Evolutionary conservation across 1,140 invertebrate genomes (phyloP).

Genomic region (Heliconius congener): DNA sequence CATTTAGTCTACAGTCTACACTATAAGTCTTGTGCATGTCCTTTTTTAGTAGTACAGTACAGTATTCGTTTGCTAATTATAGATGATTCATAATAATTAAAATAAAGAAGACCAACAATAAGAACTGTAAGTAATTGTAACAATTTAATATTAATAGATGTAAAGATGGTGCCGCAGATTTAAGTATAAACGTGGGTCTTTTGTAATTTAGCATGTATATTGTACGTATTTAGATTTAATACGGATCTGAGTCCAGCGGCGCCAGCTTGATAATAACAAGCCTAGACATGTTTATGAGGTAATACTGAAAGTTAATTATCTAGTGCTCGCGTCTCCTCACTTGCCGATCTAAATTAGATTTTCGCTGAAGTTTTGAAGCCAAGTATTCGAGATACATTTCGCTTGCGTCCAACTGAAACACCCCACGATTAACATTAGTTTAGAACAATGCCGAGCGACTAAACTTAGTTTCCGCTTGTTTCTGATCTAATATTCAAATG

Average conservation of each 20-base stretch:
- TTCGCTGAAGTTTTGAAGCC: constrained; percentile 59
- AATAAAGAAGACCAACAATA: too few relatives aligned
- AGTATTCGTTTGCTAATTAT: too few relatives aligned
- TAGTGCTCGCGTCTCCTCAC: constrained; percentile 43
- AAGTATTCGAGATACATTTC: constrained; percentile 46
- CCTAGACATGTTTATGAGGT: constrained; percentile 56
- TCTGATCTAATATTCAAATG: constrained; percentile 71
- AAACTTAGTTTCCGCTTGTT: constrained; percentile 59
- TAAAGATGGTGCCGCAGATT: neutral
- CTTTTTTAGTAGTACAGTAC: too few relatives aligned
- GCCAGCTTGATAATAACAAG: constrained; percentile 49
- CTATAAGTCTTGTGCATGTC: too few relatives aligned
- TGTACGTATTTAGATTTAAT: neutral
- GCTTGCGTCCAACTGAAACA: constrained; percentile 63
- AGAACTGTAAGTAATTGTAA: neutral
- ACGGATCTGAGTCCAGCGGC: constrained; percentile 24
- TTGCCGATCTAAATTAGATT: constrained; percentile 60
- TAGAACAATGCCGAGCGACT: constrained; percentile 61
- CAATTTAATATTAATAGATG: neutral
- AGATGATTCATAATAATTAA: too few relatives aligned
- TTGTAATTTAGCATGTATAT: neutral
- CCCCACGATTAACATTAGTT: constrained; percentile 69
- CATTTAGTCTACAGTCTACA: too few relatives aligned
- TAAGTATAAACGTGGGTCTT: neutral
- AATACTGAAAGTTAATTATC: constrained; percentile 65